Evolutionary conservation across 1,140 invertebrate species (phyloP).

Genomic region (Lycorma delicatula): DNA sequence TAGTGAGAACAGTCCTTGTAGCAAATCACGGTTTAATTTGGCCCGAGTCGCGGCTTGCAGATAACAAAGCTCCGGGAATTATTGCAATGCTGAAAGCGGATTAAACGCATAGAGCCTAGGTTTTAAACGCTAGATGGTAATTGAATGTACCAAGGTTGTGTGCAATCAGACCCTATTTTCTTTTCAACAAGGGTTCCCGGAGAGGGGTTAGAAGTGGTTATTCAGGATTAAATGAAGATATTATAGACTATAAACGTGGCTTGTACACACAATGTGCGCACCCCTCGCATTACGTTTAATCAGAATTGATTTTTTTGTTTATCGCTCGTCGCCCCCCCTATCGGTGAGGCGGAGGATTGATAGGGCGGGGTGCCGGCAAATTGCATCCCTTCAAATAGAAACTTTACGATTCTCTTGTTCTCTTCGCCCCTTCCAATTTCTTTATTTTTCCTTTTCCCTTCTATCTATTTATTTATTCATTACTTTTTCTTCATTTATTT

Average conservation of each 20-base stretch:
- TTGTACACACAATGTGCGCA: slow-evolving; percentile 15
- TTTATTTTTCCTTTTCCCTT: not conserved
- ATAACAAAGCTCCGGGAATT: slow-evolving; percentile 14
- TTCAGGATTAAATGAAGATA: slow-evolving; percentile 23
- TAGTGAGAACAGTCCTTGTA: no score
- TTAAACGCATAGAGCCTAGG: slow-evolving; percentile 8
- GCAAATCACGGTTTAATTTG: slow-evolving; percentile 18
- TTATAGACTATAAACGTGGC: slow-evolving; percentile 24
- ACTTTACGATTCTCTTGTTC: slow-evolving; percentile 7
- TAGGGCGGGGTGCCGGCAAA: not conserved
- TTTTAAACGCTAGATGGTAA: slow-evolving; percentile 18
- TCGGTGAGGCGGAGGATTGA: not conserved
- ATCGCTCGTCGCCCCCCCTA: slow-evolving; percentile 11
- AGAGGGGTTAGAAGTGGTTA: slow-evolving; percentile 15
- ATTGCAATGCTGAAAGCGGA: slow-evolving; percentile 10
- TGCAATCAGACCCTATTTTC: slow-evolving; percentile 13
- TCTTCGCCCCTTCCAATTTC: not conserved
- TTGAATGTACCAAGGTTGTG: slow-evolving; percentile 10
- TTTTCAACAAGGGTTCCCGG: slow-evolving; percentile 6
- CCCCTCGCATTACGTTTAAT: slow-evolving; percentile 21
- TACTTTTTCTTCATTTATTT: no score
- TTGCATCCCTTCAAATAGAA: slow-evolving; percentile 6
- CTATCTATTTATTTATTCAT: not conserved
- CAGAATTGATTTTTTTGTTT: slow-evolving; percentile 24
- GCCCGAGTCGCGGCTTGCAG: slow-evolving; percentile 14